These are phyloP conservation scores for Drosophila maculinotata DNA, from an alignment of 2,888 invertebrate species.

Conservation along the genomic window DNA sequence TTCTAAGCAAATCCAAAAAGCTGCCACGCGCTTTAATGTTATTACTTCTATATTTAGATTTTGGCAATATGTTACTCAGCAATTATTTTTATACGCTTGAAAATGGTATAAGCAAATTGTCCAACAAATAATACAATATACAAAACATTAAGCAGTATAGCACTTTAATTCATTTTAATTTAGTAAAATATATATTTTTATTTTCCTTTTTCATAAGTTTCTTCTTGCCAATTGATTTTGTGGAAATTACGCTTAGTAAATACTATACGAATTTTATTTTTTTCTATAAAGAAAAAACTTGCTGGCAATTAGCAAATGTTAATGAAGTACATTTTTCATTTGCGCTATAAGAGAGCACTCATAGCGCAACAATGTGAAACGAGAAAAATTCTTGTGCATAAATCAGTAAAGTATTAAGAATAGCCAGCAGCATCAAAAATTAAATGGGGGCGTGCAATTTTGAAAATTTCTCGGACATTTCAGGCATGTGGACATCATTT, in stretches of 20 bases:
- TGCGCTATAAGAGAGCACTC: conserved; percentile 1
- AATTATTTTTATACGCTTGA: neutral
- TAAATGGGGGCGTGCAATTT: conserved; percentile 55
- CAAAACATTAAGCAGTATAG: neutral
- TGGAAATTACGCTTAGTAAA: conserved; percentile 34
- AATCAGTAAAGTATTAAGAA: conserved; percentile 33
- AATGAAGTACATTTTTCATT: conserved; percentile 50
- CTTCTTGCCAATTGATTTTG: conserved; percentile 9
- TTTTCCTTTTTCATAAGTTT: neutral
- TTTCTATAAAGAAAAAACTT: conserved; percentile 26
- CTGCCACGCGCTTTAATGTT: conserved; percentile 29
- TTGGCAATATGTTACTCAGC: conserved; percentile 2
- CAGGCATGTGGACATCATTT: conserved; percentile 34
- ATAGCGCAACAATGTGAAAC: conserved; percentile 22
- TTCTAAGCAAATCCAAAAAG: conserved; percentile 38
- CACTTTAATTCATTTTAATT: too few species aligned
- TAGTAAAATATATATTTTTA: neutral
- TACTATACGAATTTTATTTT: conserved; percentile 14
- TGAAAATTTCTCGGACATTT: conserved; percentile 9
- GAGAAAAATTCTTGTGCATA: conserved; percentile 22
- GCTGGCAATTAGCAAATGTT: conserved; percentile 55
- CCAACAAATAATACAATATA: too few species aligned
- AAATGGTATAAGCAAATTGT: neutral
- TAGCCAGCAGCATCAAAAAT: conserved; percentile 29
- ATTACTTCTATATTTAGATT: conserved; percentile 10